Conservation (phyloP, 2,888 invertebrate species). For the Pocota personata region DNA sequence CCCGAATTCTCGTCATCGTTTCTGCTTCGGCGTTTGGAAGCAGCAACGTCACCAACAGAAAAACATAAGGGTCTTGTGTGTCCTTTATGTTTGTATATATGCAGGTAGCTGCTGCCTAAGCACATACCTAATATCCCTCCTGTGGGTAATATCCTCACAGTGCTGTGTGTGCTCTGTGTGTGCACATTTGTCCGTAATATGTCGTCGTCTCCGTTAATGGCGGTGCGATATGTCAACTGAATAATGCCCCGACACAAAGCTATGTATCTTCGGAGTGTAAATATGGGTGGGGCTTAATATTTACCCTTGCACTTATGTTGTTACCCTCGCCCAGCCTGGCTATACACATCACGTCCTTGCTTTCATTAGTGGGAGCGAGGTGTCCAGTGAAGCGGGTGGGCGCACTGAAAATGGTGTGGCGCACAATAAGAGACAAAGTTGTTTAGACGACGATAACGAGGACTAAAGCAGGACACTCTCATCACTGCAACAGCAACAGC, state of each 20-base stretch:
- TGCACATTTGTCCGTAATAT: constrained; percentile 75
- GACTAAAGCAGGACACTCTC: constrained; percentile 66
- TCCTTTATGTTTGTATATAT: constrained; percentile 43
- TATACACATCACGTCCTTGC: constrained; percentile 32
- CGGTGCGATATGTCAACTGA: constrained; percentile 74
- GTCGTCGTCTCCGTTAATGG: constrained; percentile 77
- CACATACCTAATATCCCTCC: constrained; percentile 70
- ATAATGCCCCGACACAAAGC: constrained; percentile 73
- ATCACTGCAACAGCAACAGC: background rate
- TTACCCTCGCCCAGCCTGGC: constrained; percentile 64
- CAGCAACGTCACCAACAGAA: constrained; percentile 42
- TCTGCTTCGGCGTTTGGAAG: constrained; percentile 67
- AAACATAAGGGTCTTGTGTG: constrained; percentile 56
- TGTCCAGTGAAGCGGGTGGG: constrained; percentile 19
- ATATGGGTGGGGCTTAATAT: constrained; percentile 74
- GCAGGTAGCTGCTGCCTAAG: constrained; percentile 63
- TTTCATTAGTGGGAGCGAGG: constrained; percentile 30
- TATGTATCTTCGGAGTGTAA: constrained; percentile 73
- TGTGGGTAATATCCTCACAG: constrained; percentile 55
- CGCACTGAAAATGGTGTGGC: constrained; percentile 52
- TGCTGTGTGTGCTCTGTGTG: constrained; percentile 51
- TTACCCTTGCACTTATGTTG: constrained; percentile 74
- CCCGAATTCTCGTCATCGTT: background rate
- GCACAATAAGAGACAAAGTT: constrained; percentile 68
- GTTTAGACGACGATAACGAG: constrained; percentile 72